Evolutionary conservation across 2,113 vertebrate genomes (phyloP).

Genomic region (Eonycteris spelaea): DNA sequence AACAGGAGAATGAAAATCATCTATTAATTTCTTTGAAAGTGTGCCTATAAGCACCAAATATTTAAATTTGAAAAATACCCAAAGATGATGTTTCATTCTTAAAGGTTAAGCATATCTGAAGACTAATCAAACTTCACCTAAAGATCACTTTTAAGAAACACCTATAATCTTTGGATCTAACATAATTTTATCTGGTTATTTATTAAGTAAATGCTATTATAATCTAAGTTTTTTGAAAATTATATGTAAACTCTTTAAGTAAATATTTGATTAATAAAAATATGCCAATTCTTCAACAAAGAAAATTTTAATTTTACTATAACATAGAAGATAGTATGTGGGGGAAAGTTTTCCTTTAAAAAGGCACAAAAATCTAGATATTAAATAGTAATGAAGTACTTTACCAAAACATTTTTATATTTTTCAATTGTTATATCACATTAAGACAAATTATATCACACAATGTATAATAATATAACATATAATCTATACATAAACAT

Average conservation of each 20-base stretch:
- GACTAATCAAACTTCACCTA: not conserved
- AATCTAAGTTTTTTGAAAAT: not conserved
- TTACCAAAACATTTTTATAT: not conserved
- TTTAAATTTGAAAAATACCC: slow-evolving; percentile 19
- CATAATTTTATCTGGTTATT: not conserved
- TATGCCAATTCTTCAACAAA: slow-evolving; percentile 7
- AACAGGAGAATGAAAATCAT: slow-evolving; percentile 17
- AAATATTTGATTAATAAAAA: slow-evolving; percentile 20
- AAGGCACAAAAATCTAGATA: not conserved
- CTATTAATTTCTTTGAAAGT: not conserved
- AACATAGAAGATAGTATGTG: not conserved
- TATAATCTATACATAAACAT: slow-evolving; percentile 66
- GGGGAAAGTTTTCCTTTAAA: not conserved
- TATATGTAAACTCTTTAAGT: not conserved
- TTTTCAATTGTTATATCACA: not conserved
- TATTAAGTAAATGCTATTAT: slow-evolving; percentile 6
- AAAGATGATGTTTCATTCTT: not conserved
- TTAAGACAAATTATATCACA: slow-evolving; percentile 11
- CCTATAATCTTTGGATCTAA: not conserved
- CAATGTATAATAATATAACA: not conserved
- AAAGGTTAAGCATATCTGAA: slow-evolving; percentile 22
- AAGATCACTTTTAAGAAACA: not conserved
- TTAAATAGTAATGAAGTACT: not conserved
- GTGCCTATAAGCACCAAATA: not conserved
- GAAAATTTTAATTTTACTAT: not conserved